A percentile compares a stretch with the other conserved stretches of the same genome.
phyloP scores from a whole-genome alignment of 2,113 vertebrate genomes.

The Corythornis cristatus region DNA sequence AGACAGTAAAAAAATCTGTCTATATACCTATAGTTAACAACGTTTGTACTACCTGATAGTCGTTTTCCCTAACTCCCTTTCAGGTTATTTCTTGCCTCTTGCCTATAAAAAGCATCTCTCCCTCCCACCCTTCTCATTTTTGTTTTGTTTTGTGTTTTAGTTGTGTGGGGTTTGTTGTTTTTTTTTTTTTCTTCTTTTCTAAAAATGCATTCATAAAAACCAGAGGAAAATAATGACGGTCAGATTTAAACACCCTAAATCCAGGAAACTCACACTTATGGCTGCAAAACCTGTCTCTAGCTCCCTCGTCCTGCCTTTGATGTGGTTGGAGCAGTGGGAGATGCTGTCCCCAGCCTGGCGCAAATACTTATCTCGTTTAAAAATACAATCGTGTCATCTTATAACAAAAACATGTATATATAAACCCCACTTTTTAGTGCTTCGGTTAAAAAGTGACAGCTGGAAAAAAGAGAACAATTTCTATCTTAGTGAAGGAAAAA shows the following conservation, averaged over 20 bases:
- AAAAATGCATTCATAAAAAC: constrained; percentile 22
- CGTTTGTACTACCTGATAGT: background rate
- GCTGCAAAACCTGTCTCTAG: constrained; percentile 32
- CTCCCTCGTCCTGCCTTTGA: constrained; percentile 29
- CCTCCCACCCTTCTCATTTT: background rate
- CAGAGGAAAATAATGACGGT: background rate
- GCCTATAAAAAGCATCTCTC: background rate
- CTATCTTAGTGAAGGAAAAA: background rate
- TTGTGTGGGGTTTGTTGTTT: too few species aligned
- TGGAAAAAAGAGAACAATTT: constrained; percentile 36
- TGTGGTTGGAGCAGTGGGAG: constrained; percentile 54
- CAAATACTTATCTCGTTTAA: constrained; percentile 53
- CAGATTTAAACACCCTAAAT: constrained; percentile 50
- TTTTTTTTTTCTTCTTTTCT: background rate
- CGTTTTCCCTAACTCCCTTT: background rate
- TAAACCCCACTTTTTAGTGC: background rate
- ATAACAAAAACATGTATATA: background rate
- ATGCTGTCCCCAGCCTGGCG: constrained; percentile 40
- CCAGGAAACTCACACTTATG: constrained; percentile 59
- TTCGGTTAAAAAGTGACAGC: background rate
- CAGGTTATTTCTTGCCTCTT: background rate
- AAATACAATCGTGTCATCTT: constrained; percentile 21
- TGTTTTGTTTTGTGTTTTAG: background rate
- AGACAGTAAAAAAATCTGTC: background rate
- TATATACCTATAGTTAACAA: background rate